Evolutionary conservation across 2,113 vertebrate species (phyloP), one percentile per base, ranked within the genome.

Genomic region (Cyprinodon tularosa): DNA sequence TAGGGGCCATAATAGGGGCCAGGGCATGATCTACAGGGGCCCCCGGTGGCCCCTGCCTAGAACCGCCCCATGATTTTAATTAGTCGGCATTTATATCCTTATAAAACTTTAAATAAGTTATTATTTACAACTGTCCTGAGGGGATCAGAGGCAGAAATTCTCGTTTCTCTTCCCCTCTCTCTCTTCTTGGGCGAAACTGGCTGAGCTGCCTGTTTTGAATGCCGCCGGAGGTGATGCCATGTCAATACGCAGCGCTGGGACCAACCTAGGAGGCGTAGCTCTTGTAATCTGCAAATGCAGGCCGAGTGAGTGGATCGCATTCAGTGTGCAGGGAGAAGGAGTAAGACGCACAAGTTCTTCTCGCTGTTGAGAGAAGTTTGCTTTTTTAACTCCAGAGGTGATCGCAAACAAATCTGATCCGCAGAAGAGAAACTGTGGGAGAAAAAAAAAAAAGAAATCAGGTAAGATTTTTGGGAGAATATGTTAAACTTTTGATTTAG

Each of bases 231-330:
- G 82, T 17, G 71, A 72, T 80, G 90, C 80, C 77, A 62, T 76
- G 84, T 77, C 71, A 84, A 48, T 68, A 66, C 72, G 68, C 73
- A 61, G 3, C 4, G 66, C 37, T 60, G 42, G 68, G 89, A 50
- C 82, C 88, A 81, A 78, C 87, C 89, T 78, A 70, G 69, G 87
- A 89, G 92, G 92, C 90, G 92, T 87, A 73, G 40, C 92, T 86
- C 75, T 44, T 4, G 62, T 75, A 83, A 80, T 77, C 83, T 86
- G 84, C 91, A 90, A 92, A 89, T 90, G 91, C 85, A 86, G 77
- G 48, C 72, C 71, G 11, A 80, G 60, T 68, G 64, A 64, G 74
- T 47, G 62, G 29, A 29, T 75, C 83, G 71, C 50, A 86, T 50
- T 86, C 67, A 72, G 60, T 73, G 0, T 13, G 29, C 29, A 29